These are phyloP conservation scores for Drosophila setosimentum DNA, from an alignment of 2,888 invertebrate species.

Conservation along the genomic window DNA sequence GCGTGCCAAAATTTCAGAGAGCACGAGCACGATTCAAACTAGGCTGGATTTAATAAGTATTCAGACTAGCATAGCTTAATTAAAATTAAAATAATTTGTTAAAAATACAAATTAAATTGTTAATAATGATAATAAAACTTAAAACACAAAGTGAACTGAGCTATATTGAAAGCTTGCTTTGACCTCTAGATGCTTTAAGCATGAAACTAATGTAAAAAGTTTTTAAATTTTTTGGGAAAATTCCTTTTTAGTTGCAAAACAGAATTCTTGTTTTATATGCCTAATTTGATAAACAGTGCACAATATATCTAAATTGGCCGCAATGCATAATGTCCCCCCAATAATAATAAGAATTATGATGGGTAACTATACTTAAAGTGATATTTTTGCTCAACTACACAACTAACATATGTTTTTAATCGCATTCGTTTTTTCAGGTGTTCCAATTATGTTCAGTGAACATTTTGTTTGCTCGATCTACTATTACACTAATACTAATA, in stretches of 20 bases:
- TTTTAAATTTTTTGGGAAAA: background rate
- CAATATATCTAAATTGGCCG: background rate
- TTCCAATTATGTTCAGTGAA: rapidly evolving
- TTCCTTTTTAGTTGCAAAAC: background rate
- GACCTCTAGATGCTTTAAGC: background rate
- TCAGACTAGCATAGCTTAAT: background rate
- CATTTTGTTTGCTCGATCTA: background rate
- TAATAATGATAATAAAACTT: too few relatives aligned
- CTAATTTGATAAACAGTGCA: background rate
- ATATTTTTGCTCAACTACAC: background rate
- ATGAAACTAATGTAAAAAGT: background rate
- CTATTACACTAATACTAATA: background rate
- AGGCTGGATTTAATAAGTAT: background rate
- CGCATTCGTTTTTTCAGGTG: background rate
- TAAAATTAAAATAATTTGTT: background rate
- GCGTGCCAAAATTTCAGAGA: slow-evolving; percentile 30
- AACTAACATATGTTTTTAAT: background rate
- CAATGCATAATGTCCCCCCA: background rate
- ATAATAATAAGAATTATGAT: background rate
- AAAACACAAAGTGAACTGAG: background rate
- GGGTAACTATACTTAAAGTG: background rate
- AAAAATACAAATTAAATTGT: background rate
- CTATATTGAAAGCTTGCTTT: background rate
- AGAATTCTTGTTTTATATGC: background rate
- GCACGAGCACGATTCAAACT: slow-evolving; percentile 25